A percentile compares a stretch with the other conserved stretches of the same genome.
Evolutionary conservation across 2,888 invertebrate species (phyloP).

Genomic region (Adelognathus sp.): DNA sequence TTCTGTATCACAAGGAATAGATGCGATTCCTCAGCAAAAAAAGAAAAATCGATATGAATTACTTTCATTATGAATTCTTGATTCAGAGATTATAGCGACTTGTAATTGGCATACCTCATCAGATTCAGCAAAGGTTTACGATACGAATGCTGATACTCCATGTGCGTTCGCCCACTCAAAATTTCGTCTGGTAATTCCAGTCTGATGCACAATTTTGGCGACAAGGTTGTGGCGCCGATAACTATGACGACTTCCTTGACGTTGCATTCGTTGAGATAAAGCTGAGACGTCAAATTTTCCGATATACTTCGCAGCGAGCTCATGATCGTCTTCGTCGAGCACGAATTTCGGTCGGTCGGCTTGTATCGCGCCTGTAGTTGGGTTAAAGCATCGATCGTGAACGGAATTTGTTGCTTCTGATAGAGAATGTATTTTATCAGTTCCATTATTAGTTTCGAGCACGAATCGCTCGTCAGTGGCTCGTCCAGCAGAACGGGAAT

Average conservation of each 20-base stretch:
- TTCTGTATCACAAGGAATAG: no score
- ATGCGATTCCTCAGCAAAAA: no score
- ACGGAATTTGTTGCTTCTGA: slow-evolving; percentile 80
- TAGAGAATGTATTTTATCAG: slow-evolving; percentile 80
- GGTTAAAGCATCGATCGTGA: slow-evolving; percentile 76
- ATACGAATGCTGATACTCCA: slow-evolving; percentile 75
- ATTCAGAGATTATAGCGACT: no score
- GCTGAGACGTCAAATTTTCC: slow-evolving; percentile 71
- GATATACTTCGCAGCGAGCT: slow-evolving; percentile 68
- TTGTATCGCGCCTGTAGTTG: slow-evolving; percentile 71
- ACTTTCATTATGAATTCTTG: no score
- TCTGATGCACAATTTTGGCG: slow-evolving; percentile 76
- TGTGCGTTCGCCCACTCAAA: slow-evolving; percentile 72
- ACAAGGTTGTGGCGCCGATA: slow-evolving; percentile 78
- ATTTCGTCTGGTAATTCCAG: slow-evolving; percentile 73
- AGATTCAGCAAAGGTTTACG: slow-evolving; percentile 76
- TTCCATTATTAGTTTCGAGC: slow-evolving; percentile 77
- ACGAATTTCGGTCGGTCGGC: slow-evolving; percentile 70
- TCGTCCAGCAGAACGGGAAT: slow-evolving; percentile 77
- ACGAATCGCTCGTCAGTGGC: slow-evolving; percentile 77
- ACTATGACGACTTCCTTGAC: slow-evolving; percentile 77
- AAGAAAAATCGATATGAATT: not conserved
- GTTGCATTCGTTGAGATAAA: slow-evolving; percentile 68
- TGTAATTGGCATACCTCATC: slow-evolving; percentile 80
- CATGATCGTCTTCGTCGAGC: slow-evolving; percentile 67